phyloP scores from a whole-genome alignment of 2,797 vertebrate species.

The Sebastes melanostomus region DNA sequence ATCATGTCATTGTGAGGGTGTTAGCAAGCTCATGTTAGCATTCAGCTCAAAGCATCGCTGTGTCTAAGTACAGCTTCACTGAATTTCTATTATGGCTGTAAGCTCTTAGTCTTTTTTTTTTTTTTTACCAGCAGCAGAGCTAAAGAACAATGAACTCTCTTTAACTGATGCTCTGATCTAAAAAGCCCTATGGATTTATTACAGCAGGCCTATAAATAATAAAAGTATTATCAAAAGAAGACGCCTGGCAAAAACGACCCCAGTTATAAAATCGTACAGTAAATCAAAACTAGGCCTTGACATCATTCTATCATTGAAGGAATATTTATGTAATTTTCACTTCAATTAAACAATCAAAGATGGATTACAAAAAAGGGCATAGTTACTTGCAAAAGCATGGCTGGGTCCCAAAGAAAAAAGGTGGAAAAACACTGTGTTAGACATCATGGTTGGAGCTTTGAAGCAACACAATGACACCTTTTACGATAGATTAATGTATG shows the following conservation, averaged over 20 bases:
- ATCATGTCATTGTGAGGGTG: no score
- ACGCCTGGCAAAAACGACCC: background rate
- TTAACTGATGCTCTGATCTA: background rate
- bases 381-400: background rate
- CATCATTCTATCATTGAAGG: background rate
- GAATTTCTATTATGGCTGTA: background rate
- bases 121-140: background rate
- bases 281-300: background rate
- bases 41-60: background rate
- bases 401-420: background rate
- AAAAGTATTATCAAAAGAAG: background rate
- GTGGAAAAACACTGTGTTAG: background rate
- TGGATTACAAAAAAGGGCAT: background rate
- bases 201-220: background rate
- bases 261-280: background rate
- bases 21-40: background rate
- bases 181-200: background rate
- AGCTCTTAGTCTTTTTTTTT: background rate
- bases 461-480: background rate
- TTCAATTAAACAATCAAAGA: conserved; percentile 2
- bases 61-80: background rate
- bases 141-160: background rate
- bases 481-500: background rate
- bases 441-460: background rate
- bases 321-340: conserved; percentile 1